Base-by-base conservation (phyloP, 2,797 vertebrate species). In the Semaprochilodus insignis region DNA sequence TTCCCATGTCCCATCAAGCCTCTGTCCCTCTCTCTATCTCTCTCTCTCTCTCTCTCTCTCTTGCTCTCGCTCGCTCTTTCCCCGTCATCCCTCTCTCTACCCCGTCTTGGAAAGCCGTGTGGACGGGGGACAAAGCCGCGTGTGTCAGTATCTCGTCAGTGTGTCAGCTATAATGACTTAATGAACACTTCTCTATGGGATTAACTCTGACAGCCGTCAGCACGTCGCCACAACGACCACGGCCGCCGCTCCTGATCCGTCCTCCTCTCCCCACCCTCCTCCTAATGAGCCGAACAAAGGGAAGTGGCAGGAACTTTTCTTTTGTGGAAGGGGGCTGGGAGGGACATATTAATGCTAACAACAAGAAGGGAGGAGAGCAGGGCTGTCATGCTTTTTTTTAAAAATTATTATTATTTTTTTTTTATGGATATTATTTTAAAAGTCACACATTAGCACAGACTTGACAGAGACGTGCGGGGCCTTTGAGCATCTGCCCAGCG, bases 91-190 rank as follows among this genome's bases (percentile, higher is more conserved):
- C 52, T 77, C 54, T 81, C 71, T 78, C 78, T 34, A 65, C 55
- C 57, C 70, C 65, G 67, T 81, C 88, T 77, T 82, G 82, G 91
- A 90, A 90, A 73, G 88, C 87, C 81, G 88, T 81, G 87, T 86
- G 87, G 85, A 40, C 75, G 72, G 90, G 93, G 92, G 93, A 95
- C 94, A 95, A 95, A 93, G 94, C 90, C 87, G 88, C 4, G 85
- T 92, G 91, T 95, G 91, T 90, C 90, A 88, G 90, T 89, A 85
- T 92, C 92, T 94, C 90, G 91, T 92, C 87, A 91, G 91, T 74
- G 90, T 92, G 93, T 94, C 94, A 94, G 91, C 88, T 80, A 91
- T 95, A 95, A 96, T 95, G 93, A 95, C 94, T 95, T 96, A 95
- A 95, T 96, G 95, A 96, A 94, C 92, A 94, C 94, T 95, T 94